These are phyloP conservation scores for Dromococcyx pavoninus DNA, from an alignment of 2,797 vertebrate species.

Conservation along the genomic window DNA sequence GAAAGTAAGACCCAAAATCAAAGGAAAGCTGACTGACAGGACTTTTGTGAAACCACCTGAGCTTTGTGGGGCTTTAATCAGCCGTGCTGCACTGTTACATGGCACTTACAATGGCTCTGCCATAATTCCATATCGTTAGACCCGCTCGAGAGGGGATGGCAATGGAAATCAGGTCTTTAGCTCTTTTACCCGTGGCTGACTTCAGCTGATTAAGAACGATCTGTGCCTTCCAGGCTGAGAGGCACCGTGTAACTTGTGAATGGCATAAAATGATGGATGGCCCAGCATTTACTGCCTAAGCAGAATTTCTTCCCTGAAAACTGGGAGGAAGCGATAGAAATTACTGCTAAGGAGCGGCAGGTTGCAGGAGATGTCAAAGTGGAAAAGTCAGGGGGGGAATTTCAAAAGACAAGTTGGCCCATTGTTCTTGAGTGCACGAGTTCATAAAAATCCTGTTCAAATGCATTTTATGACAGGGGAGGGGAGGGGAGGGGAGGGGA, in stretches of 20 bases:
- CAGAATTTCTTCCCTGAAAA: not conserved
- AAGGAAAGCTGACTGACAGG: not conserved
- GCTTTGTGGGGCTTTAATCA: not conserved
- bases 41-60: not conserved
- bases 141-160: not conserved
- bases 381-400: not conserved
- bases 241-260: not conserved
- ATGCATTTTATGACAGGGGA: not conserved
- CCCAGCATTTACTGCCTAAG: not conserved
- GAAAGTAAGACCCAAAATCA: constrained; percentile 29
- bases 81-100: not conserved
- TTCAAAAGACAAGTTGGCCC: not conserved
- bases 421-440: not conserved
- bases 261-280: not conserved
- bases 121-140: fast-evolving
- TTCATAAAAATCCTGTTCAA: not conserved
- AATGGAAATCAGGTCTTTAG: not conserved
- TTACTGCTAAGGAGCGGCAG: not conserved
- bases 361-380: not conserved
- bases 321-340: not conserved
- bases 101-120: not conserved
- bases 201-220: not conserved
- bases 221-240: not conserved
- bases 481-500: no score
- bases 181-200: not conserved